Conservation (phyloP, 2,888 invertebrate species). For the Metacarcinus magister region DNA sequence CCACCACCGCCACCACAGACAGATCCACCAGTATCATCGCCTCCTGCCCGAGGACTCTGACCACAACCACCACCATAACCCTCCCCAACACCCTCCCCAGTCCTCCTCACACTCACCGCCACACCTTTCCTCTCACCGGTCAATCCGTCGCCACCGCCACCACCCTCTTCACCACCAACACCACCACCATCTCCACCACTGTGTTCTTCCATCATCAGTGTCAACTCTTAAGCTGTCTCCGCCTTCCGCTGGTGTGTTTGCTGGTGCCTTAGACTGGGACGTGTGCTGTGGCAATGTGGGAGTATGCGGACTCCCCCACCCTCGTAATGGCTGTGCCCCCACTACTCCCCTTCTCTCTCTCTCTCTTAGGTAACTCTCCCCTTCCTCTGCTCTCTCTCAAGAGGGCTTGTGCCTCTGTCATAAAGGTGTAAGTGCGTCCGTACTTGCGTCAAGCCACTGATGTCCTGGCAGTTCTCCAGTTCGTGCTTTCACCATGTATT, state of each 20-base stretch:
- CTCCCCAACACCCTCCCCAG: slow-evolving; percentile 72
- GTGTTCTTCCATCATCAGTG: slow-evolving; percentile 81
- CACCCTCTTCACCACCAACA: slow-evolving; percentile 67
- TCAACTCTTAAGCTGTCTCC: slow-evolving; percentile 82
- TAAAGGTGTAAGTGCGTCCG: slow-evolving; percentile 74
- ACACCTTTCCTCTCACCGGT: slow-evolving; percentile 53
- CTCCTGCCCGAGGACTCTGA: slow-evolving; percentile 73
- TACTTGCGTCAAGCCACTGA: slow-evolving; percentile 23
- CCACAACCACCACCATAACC: slow-evolving; percentile 80
- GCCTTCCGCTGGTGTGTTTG: slow-evolving; percentile 82
- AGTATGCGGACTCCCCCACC: slow-evolving; percentile 80
- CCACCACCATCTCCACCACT: slow-evolving; percentile 80
- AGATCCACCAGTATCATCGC: slow-evolving; percentile 71
- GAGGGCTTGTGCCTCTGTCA: slow-evolving; percentile 80
- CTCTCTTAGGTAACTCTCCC: slow-evolving; percentile 82
- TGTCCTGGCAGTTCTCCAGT: slow-evolving; percentile 46
- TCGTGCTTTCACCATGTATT: slow-evolving; percentile 15
- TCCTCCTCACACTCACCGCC: slow-evolving; percentile 64
- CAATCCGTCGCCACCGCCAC: slow-evolving; percentile 61
- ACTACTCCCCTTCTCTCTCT: slow-evolving; percentile 82
- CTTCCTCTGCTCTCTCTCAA: slow-evolving; percentile 77
- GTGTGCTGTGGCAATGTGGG: slow-evolving; percentile 81
- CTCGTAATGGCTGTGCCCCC: slow-evolving; percentile 82
- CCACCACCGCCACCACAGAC: slow-evolving; percentile 74
- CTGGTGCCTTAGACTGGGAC: slow-evolving; percentile 82